Evolutionary conservation across 2,888 invertebrate species (phyloP), one percentile per base, ranked within the genome.

Genomic region (Agonopterix heracliana): DNA sequence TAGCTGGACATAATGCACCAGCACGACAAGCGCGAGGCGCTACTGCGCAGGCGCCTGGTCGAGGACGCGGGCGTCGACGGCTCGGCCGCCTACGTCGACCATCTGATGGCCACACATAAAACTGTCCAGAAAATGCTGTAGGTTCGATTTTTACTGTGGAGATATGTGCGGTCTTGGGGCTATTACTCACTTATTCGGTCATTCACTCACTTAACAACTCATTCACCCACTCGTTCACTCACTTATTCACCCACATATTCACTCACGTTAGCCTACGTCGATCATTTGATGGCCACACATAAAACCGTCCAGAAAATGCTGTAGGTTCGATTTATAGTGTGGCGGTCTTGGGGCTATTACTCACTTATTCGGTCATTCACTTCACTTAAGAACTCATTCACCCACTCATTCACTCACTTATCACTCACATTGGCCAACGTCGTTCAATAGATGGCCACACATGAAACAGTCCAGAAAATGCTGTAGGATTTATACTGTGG

Each of bases 241-340:
- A 26, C 26, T 17, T 3, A 3, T 17, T 17, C 17, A 17, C 17
- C 3, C 1, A 17, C n/a, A n/a, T n/a, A n/a, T n/a, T n/a, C n/a
- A n/a, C 17, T 17, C 17, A 17, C 93, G 48, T 91, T 94, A 10
- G 95, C 96, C 61, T 99, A 99, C 84, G 95, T 98, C 44, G 98
- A 99, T 78, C 97, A 95, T 82, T 91, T 99, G 61, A 98, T 98
- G 90, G 95, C 96, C 78, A 94, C 96, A 90, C 99, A 99, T 91
- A 97, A 96, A 90, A 96, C 96, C 88, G 98, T 99, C 71, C 81
- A 81, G 68, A 75, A 76, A 52, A 62, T 85, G 60, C 57, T 80
- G 74, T 83, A 79, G 59, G 76, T 72, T 48, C 43, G 8, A n/a
- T 10, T 12, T 9, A 44, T 8, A n/a, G 2, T 45, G 44, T 17